Evolutionary conservation across 2,888 invertebrate species (phyloP), one percentile per base, ranked within the genome.

Genomic region (Eutolmus rufibarbis): DNA sequence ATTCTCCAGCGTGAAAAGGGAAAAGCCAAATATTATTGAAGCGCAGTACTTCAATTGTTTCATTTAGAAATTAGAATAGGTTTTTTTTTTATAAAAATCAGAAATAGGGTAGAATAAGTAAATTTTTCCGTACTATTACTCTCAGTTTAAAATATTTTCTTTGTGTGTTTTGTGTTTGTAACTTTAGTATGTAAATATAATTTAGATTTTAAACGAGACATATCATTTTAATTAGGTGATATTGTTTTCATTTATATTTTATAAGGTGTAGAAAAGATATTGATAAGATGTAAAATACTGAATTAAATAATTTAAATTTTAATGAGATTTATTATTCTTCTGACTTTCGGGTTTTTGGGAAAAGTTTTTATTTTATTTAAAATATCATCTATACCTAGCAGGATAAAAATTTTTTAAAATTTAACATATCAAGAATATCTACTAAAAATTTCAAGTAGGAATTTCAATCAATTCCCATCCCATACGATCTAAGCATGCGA

Each of bases 41-140:
- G 74, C 37, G 37, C 84, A 84, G 81, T 81, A 84, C 74, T 84
- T 84, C 74, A 74, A 84, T 40, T 74, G 8, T 84, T 19, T 66
- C 19, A 84, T 37, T 84, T 57, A 76, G 76, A 76, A 76, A 8
- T 37, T 76, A 76, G 14, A 76, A 16, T 31, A 46, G 16, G 12
- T 76, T 34, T 76, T 34, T 76, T 37, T 76, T 76, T 40, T 37
- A 76, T 34, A 66, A 28, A 23, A 23, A 66, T 23, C 9, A 66
- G 23, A 66, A 66, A 12, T 66, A 66, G 28, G 12, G 28, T 66
- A 66, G 3, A 19, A 0, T 66, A 66, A 66, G 66, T 23, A 12
- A 57, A 28, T 28, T 66, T n/a, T 19, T 66, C 12, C 23, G 66
- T 28, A 28, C 12, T 28, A 3, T 19, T 28, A 66, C 12, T 9